Percentiles rank a stretch among this genome's conserved stretches.
Evolutionary conservation across 2,888 invertebrate species (phyloP).

Genomic region (Lasioglossum malachurum): DNA sequence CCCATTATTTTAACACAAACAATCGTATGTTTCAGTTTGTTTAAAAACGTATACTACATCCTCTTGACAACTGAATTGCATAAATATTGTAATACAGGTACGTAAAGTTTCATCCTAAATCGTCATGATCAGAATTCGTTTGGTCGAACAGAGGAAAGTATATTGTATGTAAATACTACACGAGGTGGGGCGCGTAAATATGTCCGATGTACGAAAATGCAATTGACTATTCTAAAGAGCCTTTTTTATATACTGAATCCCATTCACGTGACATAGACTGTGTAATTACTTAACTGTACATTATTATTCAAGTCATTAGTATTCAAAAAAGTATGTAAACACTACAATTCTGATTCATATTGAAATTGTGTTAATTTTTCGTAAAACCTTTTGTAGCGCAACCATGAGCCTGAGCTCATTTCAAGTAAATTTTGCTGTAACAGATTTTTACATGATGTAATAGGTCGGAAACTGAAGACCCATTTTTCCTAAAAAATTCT

Average conservation of each 20-base stretch:
- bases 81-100: not conserved
- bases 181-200: not conserved
- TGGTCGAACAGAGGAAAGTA: not conserved
- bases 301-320: too few relatives aligned
- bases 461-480: too few relatives aligned
- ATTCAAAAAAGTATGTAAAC: too few relatives aligned
- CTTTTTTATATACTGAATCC: not conserved
- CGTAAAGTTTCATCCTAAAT: not conserved
- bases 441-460: too few relatives aligned
- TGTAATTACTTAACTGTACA: not conserved
- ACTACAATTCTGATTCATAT: too few relatives aligned
- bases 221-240: not conserved
- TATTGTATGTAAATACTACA: conserved; percentile 10
- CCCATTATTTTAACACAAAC: not conserved
- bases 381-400: too few relatives aligned
- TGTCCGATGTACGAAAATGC: not conserved
- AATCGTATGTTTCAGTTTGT: not conserved
- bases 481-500: too few relatives aligned
- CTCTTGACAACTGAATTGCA: not conserved
- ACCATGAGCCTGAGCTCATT: too few relatives aligned
- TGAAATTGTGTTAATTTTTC: too few relatives aligned
- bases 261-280: not conserved
- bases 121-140: not conserved
- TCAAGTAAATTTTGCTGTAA: too few relatives aligned
- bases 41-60: not conserved